Evolutionary conservation across 2,113 vertebrate species (phyloP).

Genomic region (Gymnorhina tibicen): DNA sequence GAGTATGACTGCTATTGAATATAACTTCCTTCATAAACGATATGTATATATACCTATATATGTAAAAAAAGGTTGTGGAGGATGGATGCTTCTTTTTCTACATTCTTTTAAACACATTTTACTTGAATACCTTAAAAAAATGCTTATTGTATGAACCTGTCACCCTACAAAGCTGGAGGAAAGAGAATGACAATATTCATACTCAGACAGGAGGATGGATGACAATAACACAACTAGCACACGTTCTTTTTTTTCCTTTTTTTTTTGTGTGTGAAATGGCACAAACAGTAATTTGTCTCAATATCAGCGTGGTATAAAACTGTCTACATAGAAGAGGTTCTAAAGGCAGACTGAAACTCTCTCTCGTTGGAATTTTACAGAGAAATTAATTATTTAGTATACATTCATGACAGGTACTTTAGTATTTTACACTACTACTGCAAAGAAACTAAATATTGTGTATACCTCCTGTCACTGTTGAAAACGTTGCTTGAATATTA

Average conservation of each 20-base stretch:
- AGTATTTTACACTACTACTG: neutral
- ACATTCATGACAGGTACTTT: neutral
- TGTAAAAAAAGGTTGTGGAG: neutral
- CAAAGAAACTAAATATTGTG: constrained; percentile 1
- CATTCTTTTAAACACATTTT: neutral
- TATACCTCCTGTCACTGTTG: neutral
- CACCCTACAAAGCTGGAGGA: neutral
- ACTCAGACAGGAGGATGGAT: neutral
- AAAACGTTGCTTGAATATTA: neutral
- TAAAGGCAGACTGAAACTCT: neutral
- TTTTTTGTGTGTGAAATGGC: neutral
- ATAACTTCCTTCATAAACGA: neutral
- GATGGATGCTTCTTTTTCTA: neutral
- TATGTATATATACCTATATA: neutral
- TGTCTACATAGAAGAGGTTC: neutral
- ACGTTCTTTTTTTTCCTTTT: neutral
- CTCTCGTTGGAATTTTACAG: neutral
- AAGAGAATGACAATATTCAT: neutral
- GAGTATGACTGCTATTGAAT: neutral
- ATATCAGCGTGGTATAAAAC: neutral
- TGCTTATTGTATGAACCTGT: neutral
- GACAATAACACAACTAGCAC: neutral
- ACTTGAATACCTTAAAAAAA: neutral
- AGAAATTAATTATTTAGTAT: neutral
- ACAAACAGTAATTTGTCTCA: neutral